Evolutionary conservation across 2,888 invertebrate species (phyloP), one percentile per base, ranked within the genome.

Genomic region (Microdon myrmicae): DNA sequence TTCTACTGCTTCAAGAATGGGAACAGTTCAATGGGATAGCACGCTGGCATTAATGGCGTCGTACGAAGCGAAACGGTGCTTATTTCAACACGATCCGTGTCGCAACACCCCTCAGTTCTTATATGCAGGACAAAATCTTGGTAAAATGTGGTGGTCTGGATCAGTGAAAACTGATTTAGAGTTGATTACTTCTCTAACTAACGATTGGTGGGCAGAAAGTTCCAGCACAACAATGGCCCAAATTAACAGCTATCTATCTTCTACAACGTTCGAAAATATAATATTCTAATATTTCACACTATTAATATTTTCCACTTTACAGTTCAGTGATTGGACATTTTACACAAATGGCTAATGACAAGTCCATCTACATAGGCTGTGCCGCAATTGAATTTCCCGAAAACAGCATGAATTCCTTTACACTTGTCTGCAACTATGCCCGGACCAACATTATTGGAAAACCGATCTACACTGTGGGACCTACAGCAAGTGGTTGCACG

Each of bases 351-450:
- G 71, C 72, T 0, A 60, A 68, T n/a, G 75, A 74, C 43, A 70
- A 67, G 3, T 74, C 72, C 23, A 67, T 48, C 6, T 56, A 61
- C 0, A 51, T 77, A 3, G 76, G 76, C 12, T 76, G 75, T 44
- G 73, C 71, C 7, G 64, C 39, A 0, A 43, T 72, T 35, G 69
- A 68, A 3, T 70, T 66, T 4, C 23, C 39, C 1, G 29, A 43
- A 5, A 44, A 60, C 3, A 66, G 60, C 0, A 0, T 37, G 1
- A 69, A 68, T 49, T 64, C 53, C 12, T 69, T 68, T 58, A 67
- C 72, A 1, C 41, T 71, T 23, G 72, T 71, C 16, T 76, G 76
- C 49, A 75, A 76, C 35, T 76, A 76, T 66, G 73, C 75, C 5
- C 55, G 61, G 12, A 73, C 70, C 10, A 76, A 76, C 19, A 69